Evolutionary conservation across 2,888 invertebrate genomes (phyloP).

Genomic region (Rhagonycha lutea): DNA sequence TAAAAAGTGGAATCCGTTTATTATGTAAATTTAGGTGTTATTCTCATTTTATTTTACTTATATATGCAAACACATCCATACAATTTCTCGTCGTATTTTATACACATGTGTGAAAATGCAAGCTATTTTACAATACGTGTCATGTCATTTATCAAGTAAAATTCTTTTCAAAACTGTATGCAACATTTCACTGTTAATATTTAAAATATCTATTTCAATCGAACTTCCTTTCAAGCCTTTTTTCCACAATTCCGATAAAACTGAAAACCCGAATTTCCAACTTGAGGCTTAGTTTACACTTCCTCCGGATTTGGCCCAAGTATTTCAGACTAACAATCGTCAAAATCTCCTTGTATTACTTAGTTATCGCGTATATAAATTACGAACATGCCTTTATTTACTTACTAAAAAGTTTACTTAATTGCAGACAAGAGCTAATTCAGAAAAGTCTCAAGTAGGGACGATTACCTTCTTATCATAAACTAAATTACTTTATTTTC

Average conservation of each 20-base stretch:
- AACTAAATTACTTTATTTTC: not conserved
- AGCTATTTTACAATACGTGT: conserved; percentile 23
- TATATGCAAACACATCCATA: conserved; percentile 23
- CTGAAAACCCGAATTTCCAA: not conserved
- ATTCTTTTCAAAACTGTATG: not conserved
- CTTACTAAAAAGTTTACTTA: not conserved
- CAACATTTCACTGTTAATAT: not conserved
- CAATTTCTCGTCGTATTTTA: conserved; percentile 20
- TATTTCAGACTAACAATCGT: no score
- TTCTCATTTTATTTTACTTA: conserved; percentile 20
- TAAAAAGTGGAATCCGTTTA: conserved; percentile 18
- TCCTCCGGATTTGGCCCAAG: no score
- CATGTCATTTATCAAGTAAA: conserved; percentile 23
- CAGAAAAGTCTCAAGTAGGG: not conserved
- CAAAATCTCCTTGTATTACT: not conserved
- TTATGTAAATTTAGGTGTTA: conserved; percentile 23
- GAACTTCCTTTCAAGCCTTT: not conserved
- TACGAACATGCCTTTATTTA: not conserved
- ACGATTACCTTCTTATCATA: not conserved
- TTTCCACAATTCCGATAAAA: not conserved
- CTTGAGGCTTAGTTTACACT: not conserved
- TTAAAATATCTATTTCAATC: not conserved
- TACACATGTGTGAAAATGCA: conserved; percentile 26
- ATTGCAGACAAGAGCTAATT: not conserved
- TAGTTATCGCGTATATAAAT: not conserved